Percentiles rank a stretch among this genome's conserved stretches.
Conservation (phyloP, 1,140 invertebrate species). For the Cotesia vestalis region DNA sequence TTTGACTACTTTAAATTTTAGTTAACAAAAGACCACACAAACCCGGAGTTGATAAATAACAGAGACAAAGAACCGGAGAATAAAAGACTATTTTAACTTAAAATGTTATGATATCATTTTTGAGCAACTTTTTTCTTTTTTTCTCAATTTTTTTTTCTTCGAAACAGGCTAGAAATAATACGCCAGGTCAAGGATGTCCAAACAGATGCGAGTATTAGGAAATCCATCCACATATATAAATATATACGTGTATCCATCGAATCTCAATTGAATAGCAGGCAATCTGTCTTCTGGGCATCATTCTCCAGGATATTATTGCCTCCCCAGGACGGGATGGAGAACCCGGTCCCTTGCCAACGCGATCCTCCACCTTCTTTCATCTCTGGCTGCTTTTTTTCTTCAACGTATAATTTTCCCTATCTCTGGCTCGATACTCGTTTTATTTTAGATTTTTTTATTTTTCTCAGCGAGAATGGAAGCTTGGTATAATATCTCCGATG, state of each 20-base stretch:
- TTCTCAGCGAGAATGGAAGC: no score
- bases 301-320: conserved; percentile 42
- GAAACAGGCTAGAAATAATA: neutral
- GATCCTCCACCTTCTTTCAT: conserved; percentile 14
- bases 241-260: conserved; percentile 39
- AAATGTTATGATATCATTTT: no score
- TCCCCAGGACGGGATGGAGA: conserved; percentile 6
- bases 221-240: conserved; percentile 34
- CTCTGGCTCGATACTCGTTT: neutral
- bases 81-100: no score
- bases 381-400: conserved; percentile 16
- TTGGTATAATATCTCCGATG: no score
- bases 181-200: conserved; percentile 14
- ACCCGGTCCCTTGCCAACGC: conserved; percentile 18
- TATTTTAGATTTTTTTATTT: neutral
- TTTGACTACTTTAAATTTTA: neutral
- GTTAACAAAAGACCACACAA: no score
- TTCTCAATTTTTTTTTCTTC: no score
- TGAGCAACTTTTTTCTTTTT: no score
- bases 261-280: conserved; percentile 44
- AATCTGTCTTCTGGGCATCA: conserved; percentile 42
- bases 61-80: no score
- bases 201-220: conserved; percentile 33
- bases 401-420: conserved; percentile 1
- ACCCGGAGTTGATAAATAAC: no score